Evolutionary conservation across 2,888 invertebrate genomes (phyloP).

Genomic region (Melanophora roralis): DNA sequence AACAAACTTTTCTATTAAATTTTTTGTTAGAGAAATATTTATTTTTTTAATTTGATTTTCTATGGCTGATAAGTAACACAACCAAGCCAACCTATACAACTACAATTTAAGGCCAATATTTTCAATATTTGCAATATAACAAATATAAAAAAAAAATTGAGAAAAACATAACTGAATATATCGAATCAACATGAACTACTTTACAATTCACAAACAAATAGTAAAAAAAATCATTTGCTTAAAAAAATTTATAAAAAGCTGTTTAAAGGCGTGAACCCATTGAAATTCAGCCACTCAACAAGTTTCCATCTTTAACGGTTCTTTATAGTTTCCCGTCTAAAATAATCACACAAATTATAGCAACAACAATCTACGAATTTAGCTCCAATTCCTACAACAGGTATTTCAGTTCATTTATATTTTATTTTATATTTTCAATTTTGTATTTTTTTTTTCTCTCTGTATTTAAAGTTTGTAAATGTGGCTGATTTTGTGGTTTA

Average conservation of each 20-base stretch:
- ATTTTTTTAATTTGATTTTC: constrained; percentile 59
- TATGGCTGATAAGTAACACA: constrained; percentile 63
- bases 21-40: constrained; percentile 17
- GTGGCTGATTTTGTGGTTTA: constrained; percentile 41
- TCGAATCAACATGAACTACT: constrained; percentile 52
- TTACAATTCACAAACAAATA: constrained; percentile 18
- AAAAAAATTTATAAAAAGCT: constrained; percentile 14
- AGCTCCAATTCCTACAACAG: constrained; percentile 28
- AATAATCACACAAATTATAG: background rate
- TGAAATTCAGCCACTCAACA: constrained; percentile 68
- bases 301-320: constrained; percentile 59
- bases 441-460: background rate
- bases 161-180: background rate
- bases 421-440: background rate
- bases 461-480: constrained; percentile 37
- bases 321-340: constrained; percentile 52
- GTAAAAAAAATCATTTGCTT: background rate
- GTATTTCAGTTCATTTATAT: constrained; percentile 28
- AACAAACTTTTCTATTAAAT: constrained; percentile 48
- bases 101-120: too few species aligned
- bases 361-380: background rate
- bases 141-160: constrained; percentile 28
- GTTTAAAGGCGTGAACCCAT: constrained; percentile 72
- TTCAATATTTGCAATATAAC: background rate
- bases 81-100: constrained; percentile 1